Evolutionary conservation across 2,113 vertebrate species (phyloP).

Genomic region (Halcyon malimbica): DNA sequence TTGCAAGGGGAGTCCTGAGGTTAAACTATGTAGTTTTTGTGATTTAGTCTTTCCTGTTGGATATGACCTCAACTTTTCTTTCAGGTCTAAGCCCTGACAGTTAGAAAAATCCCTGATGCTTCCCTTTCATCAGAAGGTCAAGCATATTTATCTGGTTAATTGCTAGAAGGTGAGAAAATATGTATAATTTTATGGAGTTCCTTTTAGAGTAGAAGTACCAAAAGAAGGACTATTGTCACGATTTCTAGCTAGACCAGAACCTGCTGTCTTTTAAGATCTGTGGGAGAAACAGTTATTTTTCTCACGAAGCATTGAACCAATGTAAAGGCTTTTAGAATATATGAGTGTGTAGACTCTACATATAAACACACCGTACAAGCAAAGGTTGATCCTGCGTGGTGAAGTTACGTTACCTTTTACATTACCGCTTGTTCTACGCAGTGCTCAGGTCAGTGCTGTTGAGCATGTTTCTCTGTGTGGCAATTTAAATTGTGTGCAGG

Average conservation of each 20-base stretch:
- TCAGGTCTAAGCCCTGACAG: not conserved
- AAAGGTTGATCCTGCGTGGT: not conserved
- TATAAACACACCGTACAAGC: not conserved
- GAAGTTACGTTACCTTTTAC: not conserved
- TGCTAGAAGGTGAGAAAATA: not conserved
- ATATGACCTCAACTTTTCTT: not conserved
- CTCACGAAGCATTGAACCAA: not conserved
- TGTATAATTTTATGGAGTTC: not conserved
- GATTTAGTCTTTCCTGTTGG: not conserved
- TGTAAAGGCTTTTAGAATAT: not conserved
- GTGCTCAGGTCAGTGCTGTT: not conserved
- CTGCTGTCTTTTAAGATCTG: not conserved
- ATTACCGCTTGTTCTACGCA: not conserved
- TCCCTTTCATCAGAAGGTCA: not conserved
- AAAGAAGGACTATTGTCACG: not conserved
- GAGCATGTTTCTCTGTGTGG: not conserved
- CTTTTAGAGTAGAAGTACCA: not conserved
- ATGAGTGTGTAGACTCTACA: not conserved
- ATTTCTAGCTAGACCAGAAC: not conserved
- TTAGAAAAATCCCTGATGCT: not conserved
- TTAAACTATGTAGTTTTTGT: not conserved
- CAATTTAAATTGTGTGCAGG: not conserved
- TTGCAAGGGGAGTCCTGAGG: not conserved
- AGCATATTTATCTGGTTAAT: not conserved
- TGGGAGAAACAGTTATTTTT: not conserved